Percentiles rank a stretch among this genome's conserved stretches.
Evolutionary conservation across 2,888 invertebrate genomes (phyloP).

Genomic region (Escarpia spicata): DNA sequence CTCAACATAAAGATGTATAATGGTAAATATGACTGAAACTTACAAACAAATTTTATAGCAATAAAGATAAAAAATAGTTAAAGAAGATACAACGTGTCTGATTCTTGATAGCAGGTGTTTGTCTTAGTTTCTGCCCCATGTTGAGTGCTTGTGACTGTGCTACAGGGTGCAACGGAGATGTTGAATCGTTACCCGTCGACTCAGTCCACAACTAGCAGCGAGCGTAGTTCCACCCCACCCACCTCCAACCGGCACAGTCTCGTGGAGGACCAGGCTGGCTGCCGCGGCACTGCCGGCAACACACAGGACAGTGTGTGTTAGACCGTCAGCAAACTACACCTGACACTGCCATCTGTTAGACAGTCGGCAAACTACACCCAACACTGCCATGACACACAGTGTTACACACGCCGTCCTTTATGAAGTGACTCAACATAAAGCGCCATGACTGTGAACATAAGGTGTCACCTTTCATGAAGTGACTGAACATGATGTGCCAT

Average conservation of each 20-base stretch:
- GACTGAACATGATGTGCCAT: no score
- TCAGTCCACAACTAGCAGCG: neutral
- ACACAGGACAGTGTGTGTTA: slow-evolving; percentile 16
- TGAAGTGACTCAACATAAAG: no score
- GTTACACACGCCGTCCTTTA: neutral
- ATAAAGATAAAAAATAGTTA: neutral
- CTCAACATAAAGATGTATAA: no score
- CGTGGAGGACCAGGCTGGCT: neutral
- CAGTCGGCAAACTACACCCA: no score
- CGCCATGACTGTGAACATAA: no score
- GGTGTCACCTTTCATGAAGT: no score
- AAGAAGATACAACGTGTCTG: neutral
- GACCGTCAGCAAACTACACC: neutral
- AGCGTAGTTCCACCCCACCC: neutral
- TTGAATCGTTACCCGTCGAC: neutral
- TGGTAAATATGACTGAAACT: neutral
- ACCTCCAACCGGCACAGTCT: neutral
- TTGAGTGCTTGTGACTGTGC: neutral
- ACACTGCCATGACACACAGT: no score
- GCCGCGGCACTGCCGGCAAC: neutral
- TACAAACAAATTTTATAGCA: neutral
- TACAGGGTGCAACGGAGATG: neutral
- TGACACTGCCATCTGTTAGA: no score
- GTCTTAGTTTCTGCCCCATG: neutral
- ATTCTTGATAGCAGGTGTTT: neutral